Evolutionary conservation across 2,797 vertebrate genomes (phyloP).

Genomic region (Dromococcyx pavoninus): DNA sequence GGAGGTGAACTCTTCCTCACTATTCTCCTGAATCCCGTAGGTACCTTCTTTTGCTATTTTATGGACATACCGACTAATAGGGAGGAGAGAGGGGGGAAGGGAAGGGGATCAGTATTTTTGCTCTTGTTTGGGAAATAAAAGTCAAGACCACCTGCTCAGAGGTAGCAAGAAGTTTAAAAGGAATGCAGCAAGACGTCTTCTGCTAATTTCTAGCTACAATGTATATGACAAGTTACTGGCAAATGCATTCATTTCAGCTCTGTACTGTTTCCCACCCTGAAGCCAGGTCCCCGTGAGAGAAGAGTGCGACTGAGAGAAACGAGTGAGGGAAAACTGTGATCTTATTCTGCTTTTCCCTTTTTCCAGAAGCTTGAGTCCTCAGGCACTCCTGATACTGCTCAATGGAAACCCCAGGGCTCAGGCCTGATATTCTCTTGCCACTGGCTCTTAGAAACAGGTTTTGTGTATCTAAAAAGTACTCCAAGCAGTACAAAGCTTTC

Average conservation of each 20-base stretch:
- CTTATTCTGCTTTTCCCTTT: not conserved
- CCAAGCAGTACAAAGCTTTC: not conserved
- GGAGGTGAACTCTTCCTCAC: constrained; percentile 98
- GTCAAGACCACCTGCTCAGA: not conserved
- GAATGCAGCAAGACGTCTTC: not conserved
- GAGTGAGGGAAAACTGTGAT: not conserved
- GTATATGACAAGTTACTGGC: not conserved
- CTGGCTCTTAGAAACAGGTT: not conserved
- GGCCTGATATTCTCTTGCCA: not conserved
- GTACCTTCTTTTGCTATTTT: constrained; percentile 58
- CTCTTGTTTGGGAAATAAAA: not conserved
- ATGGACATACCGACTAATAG: not conserved
- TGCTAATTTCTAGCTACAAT: not conserved
- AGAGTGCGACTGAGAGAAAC: not conserved
- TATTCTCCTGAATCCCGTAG: constrained; percentile 94
- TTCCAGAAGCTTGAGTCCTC: not conserved
- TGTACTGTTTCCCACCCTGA: not conserved
- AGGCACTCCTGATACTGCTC: not conserved
- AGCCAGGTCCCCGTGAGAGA: not conserved
- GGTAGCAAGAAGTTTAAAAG: not conserved
- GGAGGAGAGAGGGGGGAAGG: not conserved
- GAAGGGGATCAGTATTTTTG: not conserved
- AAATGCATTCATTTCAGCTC: not conserved
- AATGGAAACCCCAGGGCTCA: not conserved
- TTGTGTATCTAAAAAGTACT: not conserved